phyloP scores from a whole-genome alignment of 2,797 vertebrate species.

The Acanthurus leucopareius region DNA sequence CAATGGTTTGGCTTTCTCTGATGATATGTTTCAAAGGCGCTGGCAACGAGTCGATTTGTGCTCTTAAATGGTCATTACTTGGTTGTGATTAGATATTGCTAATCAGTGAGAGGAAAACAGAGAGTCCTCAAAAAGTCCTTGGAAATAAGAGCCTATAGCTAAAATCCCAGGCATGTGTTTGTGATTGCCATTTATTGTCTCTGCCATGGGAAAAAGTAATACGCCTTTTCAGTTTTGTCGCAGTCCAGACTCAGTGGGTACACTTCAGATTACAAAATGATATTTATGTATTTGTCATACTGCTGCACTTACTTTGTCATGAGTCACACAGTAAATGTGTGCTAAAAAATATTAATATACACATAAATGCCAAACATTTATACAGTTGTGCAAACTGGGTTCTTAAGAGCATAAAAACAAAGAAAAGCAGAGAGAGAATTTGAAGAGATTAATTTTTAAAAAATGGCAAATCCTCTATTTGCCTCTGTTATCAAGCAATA shows the following conservation, averaged over 20 bases:
- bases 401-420: no score
- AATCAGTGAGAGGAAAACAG: constrained; percentile 73
- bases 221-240: constrained; percentile 50
- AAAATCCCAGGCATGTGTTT: constrained; percentile 83
- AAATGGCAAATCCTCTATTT: background rate
- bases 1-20: constrained; percentile 45
- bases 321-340: constrained; percentile 6
- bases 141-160: constrained; percentile 76
- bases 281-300: constrained; percentile 44
- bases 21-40: constrained; percentile 55
- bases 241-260: constrained; percentile 56
- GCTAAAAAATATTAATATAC: constrained; percentile 1
- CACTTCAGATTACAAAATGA: constrained; percentile 46
- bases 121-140: constrained; percentile 64
- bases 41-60: constrained; percentile 56
- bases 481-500: background rate
- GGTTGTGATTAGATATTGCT: constrained; percentile 78
- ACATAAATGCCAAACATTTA: background rate
- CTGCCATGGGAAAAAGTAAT: constrained; percentile 76
- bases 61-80: constrained; percentile 68
- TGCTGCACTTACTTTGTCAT: background rate
- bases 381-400: background rate
- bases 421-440: background rate
- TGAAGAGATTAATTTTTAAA: background rate
- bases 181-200: constrained; percentile 84